Conservation (phyloP, 2,888 invertebrate genomes). For the Glomeris marginata region DNA sequence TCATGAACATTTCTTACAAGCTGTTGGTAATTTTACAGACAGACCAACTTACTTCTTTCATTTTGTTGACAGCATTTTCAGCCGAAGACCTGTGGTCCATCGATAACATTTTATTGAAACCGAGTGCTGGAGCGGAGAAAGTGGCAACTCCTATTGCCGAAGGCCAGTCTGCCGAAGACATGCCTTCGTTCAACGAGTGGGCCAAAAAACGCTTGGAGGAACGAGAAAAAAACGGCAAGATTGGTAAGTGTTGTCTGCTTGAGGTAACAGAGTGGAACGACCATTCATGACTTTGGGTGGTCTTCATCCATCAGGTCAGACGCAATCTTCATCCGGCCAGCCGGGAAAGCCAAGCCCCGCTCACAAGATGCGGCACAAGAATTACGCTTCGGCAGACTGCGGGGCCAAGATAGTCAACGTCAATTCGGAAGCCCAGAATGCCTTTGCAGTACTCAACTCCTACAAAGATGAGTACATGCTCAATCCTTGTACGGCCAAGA, state of each 20-base stretch:
- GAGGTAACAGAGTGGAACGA: too few relatives aligned
- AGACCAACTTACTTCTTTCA: too few relatives aligned
- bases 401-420: slow-evolving; percentile 90
- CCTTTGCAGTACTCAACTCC: slow-evolving; percentile 62
- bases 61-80: too few relatives aligned
- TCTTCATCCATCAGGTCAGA: too few relatives aligned
- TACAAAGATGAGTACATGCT: slow-evolving; percentile 95
- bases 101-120: too few relatives aligned
- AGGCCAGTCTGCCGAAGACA: slow-evolving; percentile 7
- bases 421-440: slow-evolving; percentile 79
- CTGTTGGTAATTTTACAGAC: too few relatives aligned
- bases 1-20: too few relatives aligned
- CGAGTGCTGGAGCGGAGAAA: too few relatives aligned
- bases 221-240: slow-evolving; percentile 12
- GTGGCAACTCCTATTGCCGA: too few relatives aligned
- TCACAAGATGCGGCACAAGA: slow-evolving; percentile 62
- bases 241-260: neutral
- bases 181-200: slow-evolving; percentile 24
- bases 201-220: slow-evolving; percentile 40
- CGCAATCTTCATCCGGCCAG: slow-evolving; percentile 3
- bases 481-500: slow-evolving; percentile 80
- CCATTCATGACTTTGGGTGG: too few relatives aligned
- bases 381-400: slow-evolving; percentile 93
- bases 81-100: too few relatives aligned
- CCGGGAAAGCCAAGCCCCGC: neutral